Percentiles rank a stretch among this genome's conserved stretches.
phyloP scores from a whole-genome alignment of 2,113 vertebrate genomes.

The Pan troglodytes region NHGRI_mPanTro3-v2.1_pri NC_072408.2:33225501-33226000 shows the following conservation, averaged over 20 bases:
- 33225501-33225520: too few species aligned
- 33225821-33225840: not conserved
- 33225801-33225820: not conserved
- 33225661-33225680: rapidly evolving
- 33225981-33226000: not conserved
- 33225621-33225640: too few species aligned
- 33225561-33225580: too few species aligned
- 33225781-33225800: not conserved
- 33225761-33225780: not conserved
- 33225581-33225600: too few species aligned
- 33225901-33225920: not conserved
- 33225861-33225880: too few species aligned
- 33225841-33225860: not conserved
- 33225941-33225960: not conserved
- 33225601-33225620: too few species aligned
- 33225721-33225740: too few species aligned
- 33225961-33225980: not conserved
- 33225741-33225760: not conserved
- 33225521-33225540: too few species aligned
- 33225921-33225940: not conserved
- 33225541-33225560: too few species aligned
- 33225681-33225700: too few species aligned
- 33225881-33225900: not conserved
- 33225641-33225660: too few species aligned
- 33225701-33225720: too few species aligned